Base-by-base conservation (phyloP, 2,888 invertebrate species). In the Torymus tubicola region DNA sequence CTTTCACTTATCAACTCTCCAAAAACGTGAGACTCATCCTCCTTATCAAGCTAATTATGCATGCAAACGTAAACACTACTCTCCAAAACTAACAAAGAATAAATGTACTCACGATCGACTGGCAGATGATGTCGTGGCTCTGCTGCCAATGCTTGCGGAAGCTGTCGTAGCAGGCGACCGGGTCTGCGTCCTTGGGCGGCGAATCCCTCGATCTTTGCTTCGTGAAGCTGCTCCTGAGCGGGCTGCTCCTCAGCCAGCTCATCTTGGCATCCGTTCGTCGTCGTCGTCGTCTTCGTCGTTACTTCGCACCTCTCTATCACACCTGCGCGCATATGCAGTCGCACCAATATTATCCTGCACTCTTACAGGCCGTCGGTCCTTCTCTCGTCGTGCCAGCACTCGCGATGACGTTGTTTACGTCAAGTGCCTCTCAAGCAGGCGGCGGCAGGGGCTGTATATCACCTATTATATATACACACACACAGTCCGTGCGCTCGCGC, bases 111-210 rank as follows among this genome's bases (percentile, higher is more conserved):
- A 94, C 95, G 92, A 95, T 93, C 61, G 94, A 95, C 85, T 94
- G 93, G 84, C 93, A 92, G 86, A 98, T 96, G 80, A 98, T 96
- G 84, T 96, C 96, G 87, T 94, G 92, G 1, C 96, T 96, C 90
- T 98, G 98, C 87, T 97, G 96, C 97, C 98, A 98, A 90, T 98
- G 98, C 90, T 96, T 96, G 90, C 96, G 95, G 91, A 98, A 98
- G 87, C 97, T 97, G 90, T 96, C 97, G 89, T 96, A 96, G 91
- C 97, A 97, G 10, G 98, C 98, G 74, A 96, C 95, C 0, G 97
- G 96, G 91, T 97, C 97, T 86, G 95, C 95, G 88, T 95, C 95
- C 82, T 92, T 92, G 11, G 94, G 94, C 4, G 94, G 93, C 12
- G 95, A 94, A 86, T 94, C 94, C 60, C 94, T 92, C 71, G 94